These are phyloP conservation scores for Argyrosomus japonicus DNA, from an alignment of 2,113 vertebrate genomes.

Conservation along the genomic window DNA sequence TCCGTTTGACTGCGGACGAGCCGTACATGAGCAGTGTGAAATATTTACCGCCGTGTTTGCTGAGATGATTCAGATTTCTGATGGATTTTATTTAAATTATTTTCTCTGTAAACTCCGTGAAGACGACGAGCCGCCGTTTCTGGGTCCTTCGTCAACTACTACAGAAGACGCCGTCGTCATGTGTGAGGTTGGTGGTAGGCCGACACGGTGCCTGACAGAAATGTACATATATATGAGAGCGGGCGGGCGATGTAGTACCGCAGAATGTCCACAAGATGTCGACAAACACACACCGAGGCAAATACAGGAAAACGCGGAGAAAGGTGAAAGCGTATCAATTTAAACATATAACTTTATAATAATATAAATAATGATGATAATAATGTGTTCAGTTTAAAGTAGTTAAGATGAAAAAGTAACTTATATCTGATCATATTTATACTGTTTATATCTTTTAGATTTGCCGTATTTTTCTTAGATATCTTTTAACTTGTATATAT, in stretches of 20 bases:
- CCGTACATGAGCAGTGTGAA: neutral
- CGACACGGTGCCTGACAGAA: constrained; percentile 59
- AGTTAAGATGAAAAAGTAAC: too few relatives aligned
- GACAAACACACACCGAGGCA: constrained; percentile 23
- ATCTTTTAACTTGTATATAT: too few relatives aligned
- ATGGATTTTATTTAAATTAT: constrained; percentile 63
- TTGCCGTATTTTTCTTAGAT: too few relatives aligned
- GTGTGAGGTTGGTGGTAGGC: neutral
- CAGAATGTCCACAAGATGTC: constrained; percentile 42
- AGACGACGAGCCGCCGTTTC: constrained; percentile 56
- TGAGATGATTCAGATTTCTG: constrained; percentile 83
- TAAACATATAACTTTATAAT: too few relatives aligned
- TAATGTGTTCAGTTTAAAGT: too few relatives aligned
- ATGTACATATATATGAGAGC: neutral
- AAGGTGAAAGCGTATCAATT: neutral
- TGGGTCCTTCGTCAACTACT: constrained; percentile 58
- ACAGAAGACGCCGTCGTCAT: neutral
- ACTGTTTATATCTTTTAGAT: too few relatives aligned
- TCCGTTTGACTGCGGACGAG: neutral
- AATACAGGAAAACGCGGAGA: neutral
- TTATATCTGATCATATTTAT: too few relatives aligned
- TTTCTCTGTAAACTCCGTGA: neutral
- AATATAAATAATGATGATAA: too few relatives aligned
- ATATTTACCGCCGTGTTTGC: constrained; percentile 75
- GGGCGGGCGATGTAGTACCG: neutral